These are phyloP conservation scores for Maccullochella peelii DNA, from an alignment of 2,113 vertebrate species.

Conservation along the genomic window DNA sequence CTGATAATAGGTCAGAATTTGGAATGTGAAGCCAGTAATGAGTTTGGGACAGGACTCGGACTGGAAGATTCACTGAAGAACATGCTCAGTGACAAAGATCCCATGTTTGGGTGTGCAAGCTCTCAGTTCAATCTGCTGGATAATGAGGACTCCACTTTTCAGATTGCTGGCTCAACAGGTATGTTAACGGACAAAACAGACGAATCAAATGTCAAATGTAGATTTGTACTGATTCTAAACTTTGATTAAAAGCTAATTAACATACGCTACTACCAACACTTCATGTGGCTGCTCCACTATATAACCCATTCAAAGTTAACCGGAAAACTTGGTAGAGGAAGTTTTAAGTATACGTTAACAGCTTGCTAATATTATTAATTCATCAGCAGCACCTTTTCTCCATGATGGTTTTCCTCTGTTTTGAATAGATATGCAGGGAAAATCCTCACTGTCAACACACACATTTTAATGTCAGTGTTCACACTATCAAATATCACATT, in stretches of 20 bases:
- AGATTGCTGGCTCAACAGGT: constrained; percentile 93
- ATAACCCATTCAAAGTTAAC: not conserved
- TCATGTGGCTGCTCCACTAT: not conserved
- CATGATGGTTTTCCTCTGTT: not conserved
- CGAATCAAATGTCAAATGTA: not conserved
- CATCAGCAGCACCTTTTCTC: not conserved
- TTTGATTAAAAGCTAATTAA: constrained; percentile 8
- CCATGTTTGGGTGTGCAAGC: constrained; percentile 99
- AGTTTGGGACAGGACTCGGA: constrained; percentile 90
- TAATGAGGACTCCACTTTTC: constrained; percentile 93
- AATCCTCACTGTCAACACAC: constrained; percentile 9
- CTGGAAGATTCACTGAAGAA: constrained; percentile 98
- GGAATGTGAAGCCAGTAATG: constrained; percentile 99
- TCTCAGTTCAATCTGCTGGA: constrained; percentile 97
- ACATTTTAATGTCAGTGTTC: not conserved
- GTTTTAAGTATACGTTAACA: constrained; percentile 5
- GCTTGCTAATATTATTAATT: not conserved
- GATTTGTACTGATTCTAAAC: not conserved
- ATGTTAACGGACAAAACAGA: constrained; percentile 14
- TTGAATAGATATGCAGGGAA: not conserved
- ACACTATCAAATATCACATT: not conserved
- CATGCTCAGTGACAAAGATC: constrained; percentile 99
- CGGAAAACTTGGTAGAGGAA: not conserved
- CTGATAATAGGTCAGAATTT: constrained; percentile 94
- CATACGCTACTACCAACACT: not conserved